Percentiles rank a stretch among this genome's conserved stretches.
These are phyloP conservation scores for Trichonephila clavipes DNA, from an alignment of 1,140 invertebrate species.

Conservation along the genomic window DNA sequence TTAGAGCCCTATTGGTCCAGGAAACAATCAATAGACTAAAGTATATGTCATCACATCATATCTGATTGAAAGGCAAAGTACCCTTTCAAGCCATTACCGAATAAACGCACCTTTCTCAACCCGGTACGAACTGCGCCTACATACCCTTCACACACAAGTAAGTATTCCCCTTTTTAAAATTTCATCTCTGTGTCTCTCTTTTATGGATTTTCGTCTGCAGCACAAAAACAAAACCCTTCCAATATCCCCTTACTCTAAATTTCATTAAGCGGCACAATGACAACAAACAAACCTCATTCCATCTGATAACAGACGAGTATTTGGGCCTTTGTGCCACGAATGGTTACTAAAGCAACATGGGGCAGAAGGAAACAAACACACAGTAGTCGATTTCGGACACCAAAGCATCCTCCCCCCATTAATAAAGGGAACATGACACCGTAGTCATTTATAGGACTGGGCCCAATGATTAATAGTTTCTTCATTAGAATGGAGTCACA, in stretches of 20 bases:
- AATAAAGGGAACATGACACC: slow-evolving; percentile 32
- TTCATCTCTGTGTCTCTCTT: not conserved
- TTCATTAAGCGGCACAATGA: slow-evolving; percentile 6
- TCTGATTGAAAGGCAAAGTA: too few species aligned
- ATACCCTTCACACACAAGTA: too few species aligned
- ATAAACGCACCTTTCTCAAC: too few species aligned
- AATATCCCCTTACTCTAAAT: not conserved
- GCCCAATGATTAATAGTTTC: slow-evolving; percentile 41
- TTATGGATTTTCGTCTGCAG: not conserved
- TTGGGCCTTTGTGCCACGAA: not conserved
- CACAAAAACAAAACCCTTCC: not conserved
- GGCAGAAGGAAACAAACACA: slow-evolving; percentile 37
- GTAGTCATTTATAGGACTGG: slow-evolving; percentile 16
- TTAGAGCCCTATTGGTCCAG: too few species aligned
- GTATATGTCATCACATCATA: too few species aligned
- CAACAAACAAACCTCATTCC: not conserved
- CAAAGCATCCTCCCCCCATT: not conserved
- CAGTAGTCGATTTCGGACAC: slow-evolving; percentile 15
- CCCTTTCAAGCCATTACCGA: too few species aligned
- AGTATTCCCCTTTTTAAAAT: not conserved
- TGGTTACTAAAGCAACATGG: slow-evolving; percentile 44
- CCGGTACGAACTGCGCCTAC: too few species aligned
- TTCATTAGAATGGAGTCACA: slow-evolving; percentile 35
- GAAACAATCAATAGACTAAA: too few species aligned
- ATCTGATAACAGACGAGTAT: not conserved